A percentile compares a stretch with the other conserved stretches of the same genome.
Evolutionary conservation across 2,113 vertebrate genomes (phyloP).

Genomic region (Crotalus horridus): DNA sequence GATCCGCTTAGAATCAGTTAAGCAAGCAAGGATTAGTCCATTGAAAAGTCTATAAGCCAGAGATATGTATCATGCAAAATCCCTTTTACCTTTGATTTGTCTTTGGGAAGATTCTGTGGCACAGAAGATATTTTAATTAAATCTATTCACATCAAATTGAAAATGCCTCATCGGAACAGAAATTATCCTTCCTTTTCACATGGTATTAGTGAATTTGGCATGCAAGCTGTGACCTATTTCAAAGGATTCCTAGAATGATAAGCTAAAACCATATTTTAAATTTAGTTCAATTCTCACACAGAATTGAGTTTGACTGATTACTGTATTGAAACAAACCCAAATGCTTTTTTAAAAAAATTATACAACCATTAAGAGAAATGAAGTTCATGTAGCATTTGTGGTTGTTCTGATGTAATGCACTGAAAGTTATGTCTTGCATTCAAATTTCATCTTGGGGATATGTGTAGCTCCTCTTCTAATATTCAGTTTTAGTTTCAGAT

Average conservation of each 20-base stretch:
- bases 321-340: not conserved
- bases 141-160: not conserved
- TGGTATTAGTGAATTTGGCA: not conserved
- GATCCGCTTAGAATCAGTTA: fast-evolving
- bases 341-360: not conserved
- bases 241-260: not conserved
- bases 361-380: not conserved
- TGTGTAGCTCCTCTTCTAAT: not conserved
- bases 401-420: not conserved
- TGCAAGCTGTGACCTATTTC: not conserved
- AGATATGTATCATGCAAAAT: not conserved
- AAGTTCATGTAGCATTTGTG: not conserved
- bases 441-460: not conserved
- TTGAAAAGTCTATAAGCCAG: not conserved
- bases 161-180: not conserved
- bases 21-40: conserved; percentile 5
- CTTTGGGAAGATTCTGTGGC: conserved; percentile 4
- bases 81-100: not conserved
- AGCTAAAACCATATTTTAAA: not conserved
- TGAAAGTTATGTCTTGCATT: not conserved
- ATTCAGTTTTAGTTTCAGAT: not conserved
- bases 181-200: conserved; percentile 1
- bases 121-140: not conserved
- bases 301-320: not conserved
- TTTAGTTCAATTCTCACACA: not conserved